Evolutionary conservation across 2,113 vertebrate species (phyloP), one percentile per base, ranked within the genome.

Genomic region (Promerops cafer): DNA sequence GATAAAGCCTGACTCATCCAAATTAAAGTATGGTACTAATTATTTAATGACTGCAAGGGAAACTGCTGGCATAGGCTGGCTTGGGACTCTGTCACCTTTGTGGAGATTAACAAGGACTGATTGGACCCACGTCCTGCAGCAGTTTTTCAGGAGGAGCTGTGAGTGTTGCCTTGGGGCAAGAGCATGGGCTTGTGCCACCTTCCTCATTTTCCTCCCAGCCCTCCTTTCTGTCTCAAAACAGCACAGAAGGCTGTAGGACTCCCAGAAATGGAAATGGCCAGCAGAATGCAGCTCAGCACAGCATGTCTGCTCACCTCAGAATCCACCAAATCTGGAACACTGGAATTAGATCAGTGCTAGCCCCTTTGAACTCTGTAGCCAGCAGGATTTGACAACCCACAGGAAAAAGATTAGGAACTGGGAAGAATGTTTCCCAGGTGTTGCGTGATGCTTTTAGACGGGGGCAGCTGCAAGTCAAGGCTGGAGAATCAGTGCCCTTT

Each of bases 1-100:
- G 74, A 72, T 49, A 85, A 93, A 85, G 61, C 65, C 74, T 69
- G 70, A 76, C 23, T 90, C 61, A 80, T 50, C 59, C 90, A 50
- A 94, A 92, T 68, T 81, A 68, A 94, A 85, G 64, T 26, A 53
- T 72, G 53, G 35, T 49, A 28, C 77, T 92, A 93, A 92, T 93
- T 94, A 86, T 95, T 93, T 82, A 92, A 84, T 75, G 60, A 78
- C 83, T 86, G 40, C 23, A 71, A 66, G 47, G 87, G 61, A 87
- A 90, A 89, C 31, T 84, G 81, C 37, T 91, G 69, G 49, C 56
- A 84, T 27, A 84, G 57, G 22, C 33, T 78, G 81, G 21, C 30
- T 65, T 56, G 40, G 78, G 59, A 57, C 3, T 76, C 83, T 24
- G 68, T 65, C 63, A n/a, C 37, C 47, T 80, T n/a, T 50, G 50